Evolutionary conservation across 2,888 invertebrate genomes (phyloP).

Genomic region (Cheilosia vernalis): DNA sequence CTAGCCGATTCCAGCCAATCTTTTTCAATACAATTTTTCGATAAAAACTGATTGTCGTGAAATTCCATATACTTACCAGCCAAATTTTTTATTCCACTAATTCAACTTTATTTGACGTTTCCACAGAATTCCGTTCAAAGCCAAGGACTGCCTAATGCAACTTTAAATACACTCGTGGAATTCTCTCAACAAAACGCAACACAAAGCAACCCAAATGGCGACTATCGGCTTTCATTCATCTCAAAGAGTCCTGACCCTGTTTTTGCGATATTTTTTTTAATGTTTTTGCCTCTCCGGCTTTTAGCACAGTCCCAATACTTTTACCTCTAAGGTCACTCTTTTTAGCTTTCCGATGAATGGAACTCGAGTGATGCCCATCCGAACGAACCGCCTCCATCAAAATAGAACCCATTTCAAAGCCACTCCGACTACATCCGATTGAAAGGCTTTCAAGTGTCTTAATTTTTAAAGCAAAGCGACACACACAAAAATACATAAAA

Average conservation of each 20-base stretch:
- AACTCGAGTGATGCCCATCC: conserved; percentile 29
- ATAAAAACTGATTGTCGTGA: no score
- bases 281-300: background rate
- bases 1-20: no score
- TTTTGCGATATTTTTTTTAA: conserved; percentile 25
- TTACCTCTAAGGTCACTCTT: conserved; percentile 57
- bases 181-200: conserved; percentile 2
- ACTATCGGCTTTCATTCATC: conserved; percentile 24
- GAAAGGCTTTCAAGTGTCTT: conserved; percentile 49
- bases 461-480: conserved; percentile 9
- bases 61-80: no score
- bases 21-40: no score
- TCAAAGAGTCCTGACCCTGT: conserved; percentile 54
- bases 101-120: background rate
- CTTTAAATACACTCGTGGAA: background rate
- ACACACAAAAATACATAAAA: conserved; percentile 4
- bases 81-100: background rate
- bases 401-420: conserved; percentile 46
- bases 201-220: conserved; percentile 21
- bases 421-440: conserved; percentile 50
- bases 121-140: conserved; percentile 9
- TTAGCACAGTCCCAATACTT: conserved; percentile 31
- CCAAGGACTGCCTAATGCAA: conserved; percentile 32
- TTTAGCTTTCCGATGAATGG: conserved; percentile 48
- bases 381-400: background rate